Evolutionary conservation across 2,113 vertebrate genomes (phyloP).

Genomic region (Trematomus loennbergii): DNA sequence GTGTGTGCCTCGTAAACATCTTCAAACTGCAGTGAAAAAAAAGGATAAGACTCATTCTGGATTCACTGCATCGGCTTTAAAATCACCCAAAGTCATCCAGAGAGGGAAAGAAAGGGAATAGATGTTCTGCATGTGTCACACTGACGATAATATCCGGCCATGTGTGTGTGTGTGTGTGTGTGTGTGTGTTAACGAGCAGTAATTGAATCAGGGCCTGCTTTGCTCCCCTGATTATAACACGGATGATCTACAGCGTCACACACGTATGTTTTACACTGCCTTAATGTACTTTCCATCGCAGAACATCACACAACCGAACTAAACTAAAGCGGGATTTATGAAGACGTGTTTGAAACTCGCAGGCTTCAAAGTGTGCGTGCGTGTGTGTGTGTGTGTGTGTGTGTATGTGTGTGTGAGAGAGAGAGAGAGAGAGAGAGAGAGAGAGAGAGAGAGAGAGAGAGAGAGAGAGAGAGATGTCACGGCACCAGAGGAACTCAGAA

Average conservation of each 20-base stretch:
- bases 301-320: slow-evolving; percentile 53
- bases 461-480: slow-evolving; percentile 30
- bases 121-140: slow-evolving; percentile 26
- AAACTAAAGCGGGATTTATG: slow-evolving; percentile 60
- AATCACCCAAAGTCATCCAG: no score
- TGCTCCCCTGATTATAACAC: slow-evolving; percentile 61
- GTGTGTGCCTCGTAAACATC: slow-evolving; percentile 45
- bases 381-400: not conserved
- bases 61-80: no score
- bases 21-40: slow-evolving; percentile 44
- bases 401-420: no score
- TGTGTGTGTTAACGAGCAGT: slow-evolving; percentile 62
- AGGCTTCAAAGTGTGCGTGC: slow-evolving; percentile 28
- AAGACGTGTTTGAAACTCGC: slow-evolving; percentile 52
- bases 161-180: slow-evolving; percentile 47
- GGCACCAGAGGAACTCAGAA: slow-evolving; percentile 44
- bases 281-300: slow-evolving; percentile 38
- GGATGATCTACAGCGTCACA: slow-evolving; percentile 51
- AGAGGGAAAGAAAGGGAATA: no score
- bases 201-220: slow-evolving; percentile 63
- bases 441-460: no score
- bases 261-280: slow-evolving; percentile 55
- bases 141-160: slow-evolving; percentile 43
- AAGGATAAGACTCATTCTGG: slow-evolving; percentile 22
- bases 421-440: no score